Percentiles rank a stretch among this genome's conserved stretches.
phyloP scores from a whole-genome alignment of 1,140 invertebrate genomes.

The Lepidurus apus region DNA sequence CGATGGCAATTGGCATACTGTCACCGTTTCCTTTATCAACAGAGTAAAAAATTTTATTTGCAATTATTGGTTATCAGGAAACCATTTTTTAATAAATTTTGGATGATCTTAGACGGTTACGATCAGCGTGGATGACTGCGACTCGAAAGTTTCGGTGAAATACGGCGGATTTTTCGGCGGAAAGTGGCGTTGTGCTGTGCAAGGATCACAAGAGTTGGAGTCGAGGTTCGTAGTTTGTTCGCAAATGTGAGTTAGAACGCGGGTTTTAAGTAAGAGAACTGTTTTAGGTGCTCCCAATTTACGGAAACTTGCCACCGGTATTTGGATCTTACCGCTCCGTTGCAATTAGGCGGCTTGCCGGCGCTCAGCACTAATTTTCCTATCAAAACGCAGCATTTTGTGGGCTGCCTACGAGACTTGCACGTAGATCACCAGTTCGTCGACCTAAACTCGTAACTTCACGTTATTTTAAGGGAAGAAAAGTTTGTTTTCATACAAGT shows the following conservation, averaged over 20 bases:
- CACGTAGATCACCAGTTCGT: slow-evolving; percentile 80
- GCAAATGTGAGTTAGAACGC: background rate
- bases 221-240: slow-evolving; percentile 40
- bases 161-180: slow-evolving; percentile 65
- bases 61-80: background rate
- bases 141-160: slow-evolving; percentile 71
- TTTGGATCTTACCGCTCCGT: slow-evolving; percentile 87
- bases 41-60: slow-evolving; percentile 51
- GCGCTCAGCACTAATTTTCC: slow-evolving; percentile 66
- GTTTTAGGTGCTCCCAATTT: slow-evolving; percentile 63
- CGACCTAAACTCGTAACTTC: slow-evolving; percentile 68
- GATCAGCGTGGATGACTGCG: slow-evolving; percentile 83
- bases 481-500: background rate
- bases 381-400: slow-evolving; percentile 72
- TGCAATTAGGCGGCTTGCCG: slow-evolving; percentile 90
- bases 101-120: slow-evolving; percentile 64
- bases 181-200: slow-evolving; percentile 78
- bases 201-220: slow-evolving; percentile 63
- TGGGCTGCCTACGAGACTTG: slow-evolving; percentile 87
- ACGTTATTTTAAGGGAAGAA: slow-evolving; percentile 19
- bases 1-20: slow-evolving; percentile 91
- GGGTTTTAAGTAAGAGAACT: background rate
- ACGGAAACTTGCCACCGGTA: slow-evolving; percentile 92
- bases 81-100: slow-evolving; percentile 19
- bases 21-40: slow-evolving; percentile 80